Conservation (phyloP, 2,113 vertebrate genomes). For the Arvicanthis niloticus region DNA sequence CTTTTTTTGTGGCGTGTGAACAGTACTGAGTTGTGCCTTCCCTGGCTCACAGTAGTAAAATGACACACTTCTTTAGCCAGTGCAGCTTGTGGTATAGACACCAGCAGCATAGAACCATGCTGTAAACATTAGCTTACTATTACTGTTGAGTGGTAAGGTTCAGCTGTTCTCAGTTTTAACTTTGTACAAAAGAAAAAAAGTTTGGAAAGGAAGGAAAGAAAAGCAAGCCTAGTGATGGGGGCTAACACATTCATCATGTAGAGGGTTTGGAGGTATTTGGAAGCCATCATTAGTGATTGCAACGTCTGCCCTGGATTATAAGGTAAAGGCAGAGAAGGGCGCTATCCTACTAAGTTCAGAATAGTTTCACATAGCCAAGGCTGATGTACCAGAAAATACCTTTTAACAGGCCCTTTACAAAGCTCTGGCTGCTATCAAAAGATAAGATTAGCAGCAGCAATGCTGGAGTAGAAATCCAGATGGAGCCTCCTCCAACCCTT, state of each 20-base stretch:
- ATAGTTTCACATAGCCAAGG: background rate
- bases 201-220: too few species aligned
- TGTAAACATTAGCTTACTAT: background rate
- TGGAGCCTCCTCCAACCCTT: background rate
- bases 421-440: constrained; percentile 1
- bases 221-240: background rate
- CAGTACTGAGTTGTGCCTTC: background rate
- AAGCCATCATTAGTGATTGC: background rate
- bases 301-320: constrained; percentile 33
- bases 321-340: background rate
- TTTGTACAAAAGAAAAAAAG: background rate
- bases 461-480: background rate
- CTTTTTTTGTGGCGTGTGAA: constrained; percentile 24
- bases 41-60: background rate
- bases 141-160: background rate
- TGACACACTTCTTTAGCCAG: background rate
- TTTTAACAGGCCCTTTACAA: background rate
- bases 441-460: background rate
- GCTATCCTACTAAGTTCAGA: background rate
- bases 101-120: background rate
- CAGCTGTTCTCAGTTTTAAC: background rate
- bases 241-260: background rate
- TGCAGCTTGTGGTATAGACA: background rate
- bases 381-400: background rate
- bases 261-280: background rate